Conservation (phyloP, 2,888 invertebrate genomes). For the Sarcophaga caerulescens region DNA sequence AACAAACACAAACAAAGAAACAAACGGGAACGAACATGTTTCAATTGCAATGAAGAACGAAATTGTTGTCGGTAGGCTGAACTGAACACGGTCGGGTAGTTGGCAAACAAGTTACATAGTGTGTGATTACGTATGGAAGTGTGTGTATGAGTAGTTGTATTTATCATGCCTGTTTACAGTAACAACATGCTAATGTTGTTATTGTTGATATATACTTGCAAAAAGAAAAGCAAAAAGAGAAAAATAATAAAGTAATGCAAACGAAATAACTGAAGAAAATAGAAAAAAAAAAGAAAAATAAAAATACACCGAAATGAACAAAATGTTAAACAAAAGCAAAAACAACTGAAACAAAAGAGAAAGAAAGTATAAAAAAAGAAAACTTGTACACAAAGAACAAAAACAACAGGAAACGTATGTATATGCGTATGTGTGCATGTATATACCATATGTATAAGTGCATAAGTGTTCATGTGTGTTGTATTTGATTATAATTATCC, state of each 20-base stretch:
- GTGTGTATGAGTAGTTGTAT: neutral
- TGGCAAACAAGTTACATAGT: neutral
- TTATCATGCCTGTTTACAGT: no score
- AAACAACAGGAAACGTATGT: neutral
- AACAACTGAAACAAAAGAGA: no score
- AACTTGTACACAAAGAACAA: no score
- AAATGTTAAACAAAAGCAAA: neutral
- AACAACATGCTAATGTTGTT: no score
- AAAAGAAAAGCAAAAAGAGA: neutral
- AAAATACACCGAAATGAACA: constrained; percentile 7
- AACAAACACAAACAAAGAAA: neutral
- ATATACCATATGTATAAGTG: neutral
- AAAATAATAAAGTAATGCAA: neutral
- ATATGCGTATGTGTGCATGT: neutral
- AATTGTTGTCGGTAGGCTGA: neutral
- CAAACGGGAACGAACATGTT: neutral
- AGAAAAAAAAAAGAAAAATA: neutral
- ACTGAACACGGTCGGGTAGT: neutral
- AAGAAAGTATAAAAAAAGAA: no score
- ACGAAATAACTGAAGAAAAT: neutral
- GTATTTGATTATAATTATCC: constrained; percentile 55
- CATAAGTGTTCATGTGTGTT: neutral
- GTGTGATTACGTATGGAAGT: neutral
- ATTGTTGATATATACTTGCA: neutral
- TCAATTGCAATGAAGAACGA: neutral